These are phyloP conservation scores for Melinopterus prodromus DNA, from an alignment of 2,888 invertebrate genomes.

Conservation along the genomic window DNA sequence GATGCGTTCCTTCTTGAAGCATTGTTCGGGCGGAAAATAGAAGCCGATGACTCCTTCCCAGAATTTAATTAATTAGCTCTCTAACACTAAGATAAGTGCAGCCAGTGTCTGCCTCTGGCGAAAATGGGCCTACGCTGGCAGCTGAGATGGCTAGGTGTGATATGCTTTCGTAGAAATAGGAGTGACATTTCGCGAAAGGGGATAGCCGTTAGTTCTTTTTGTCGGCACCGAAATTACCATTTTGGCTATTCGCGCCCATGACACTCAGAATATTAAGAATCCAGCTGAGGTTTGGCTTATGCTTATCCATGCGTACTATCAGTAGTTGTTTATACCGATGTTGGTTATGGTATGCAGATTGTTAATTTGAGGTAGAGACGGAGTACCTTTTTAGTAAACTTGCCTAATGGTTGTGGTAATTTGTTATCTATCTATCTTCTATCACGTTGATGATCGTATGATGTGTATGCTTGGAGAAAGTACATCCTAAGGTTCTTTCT, in stretches of 20 bases:
- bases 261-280: background rate
- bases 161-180: constrained; percentile 18
- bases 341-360: background rate
- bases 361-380: background rate
- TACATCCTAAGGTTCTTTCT: too few species aligned
- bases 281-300: background rate
- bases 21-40: constrained; percentile 14
- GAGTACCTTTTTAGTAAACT: background rate
- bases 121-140: constrained; percentile 15
- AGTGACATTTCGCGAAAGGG: constrained; percentile 16
- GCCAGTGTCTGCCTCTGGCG: constrained; percentile 23
- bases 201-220: background rate
- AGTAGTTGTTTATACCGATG: background rate
- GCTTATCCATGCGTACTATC: background rate
- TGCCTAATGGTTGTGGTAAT: background rate
- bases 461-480: too few species aligned
- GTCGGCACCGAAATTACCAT: constrained; percentile 4
- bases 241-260: background rate
- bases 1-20: constrained; percentile 12
- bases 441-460: too few species aligned
- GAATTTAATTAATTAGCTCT: constrained; percentile 57
- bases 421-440: background rate
- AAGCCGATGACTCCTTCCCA: constrained; percentile 45
- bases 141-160: background rate
- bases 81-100: constrained; percentile 48